Percentiles rank a stretch among this genome's conserved stretches.
Conservation (phyloP, 2,888 invertebrate genomes). For the Drosophila anceps region DNA sequence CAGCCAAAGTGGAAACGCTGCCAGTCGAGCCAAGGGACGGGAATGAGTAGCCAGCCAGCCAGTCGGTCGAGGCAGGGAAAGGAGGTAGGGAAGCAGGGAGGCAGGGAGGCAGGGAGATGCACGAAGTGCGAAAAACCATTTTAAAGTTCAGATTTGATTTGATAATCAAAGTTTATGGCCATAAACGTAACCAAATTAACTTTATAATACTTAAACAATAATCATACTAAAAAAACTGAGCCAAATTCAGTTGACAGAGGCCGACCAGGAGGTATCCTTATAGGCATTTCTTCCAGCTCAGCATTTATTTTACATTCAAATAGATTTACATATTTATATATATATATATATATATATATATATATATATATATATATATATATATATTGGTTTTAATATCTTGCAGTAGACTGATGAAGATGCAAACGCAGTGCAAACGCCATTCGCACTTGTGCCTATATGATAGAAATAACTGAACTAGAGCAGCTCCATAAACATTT, state of each 20-base stretch:
- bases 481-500: not conserved
- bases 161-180: slow-evolving; percentile 26
- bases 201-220: slow-evolving; percentile 6
- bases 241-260: not conserved
- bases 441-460: not conserved
- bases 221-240: not conserved
- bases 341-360: not conserved
- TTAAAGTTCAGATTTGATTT: slow-evolving; percentile 35
- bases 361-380: not conserved
- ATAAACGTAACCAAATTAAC: slow-evolving; percentile 10
- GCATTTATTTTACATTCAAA: not conserved
- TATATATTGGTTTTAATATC: not conserved
- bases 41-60: not conserved
- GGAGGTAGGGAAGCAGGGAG: accelerated
- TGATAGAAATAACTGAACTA: not conserved
- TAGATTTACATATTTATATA: not conserved
- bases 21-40: not conserved
- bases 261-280: not conserved
- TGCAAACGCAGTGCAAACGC: not conserved
- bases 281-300: too few species aligned
- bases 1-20: slow-evolving; percentile 41
- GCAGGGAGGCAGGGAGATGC: not conserved
- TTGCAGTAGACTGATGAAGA: not conserved
- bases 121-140: slow-evolving; percentile 28
- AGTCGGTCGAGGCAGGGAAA: not conserved